Evolutionary conservation across 2,797 vertebrate genomes (phyloP).

Genomic region (Allobates femoralis): DNA sequence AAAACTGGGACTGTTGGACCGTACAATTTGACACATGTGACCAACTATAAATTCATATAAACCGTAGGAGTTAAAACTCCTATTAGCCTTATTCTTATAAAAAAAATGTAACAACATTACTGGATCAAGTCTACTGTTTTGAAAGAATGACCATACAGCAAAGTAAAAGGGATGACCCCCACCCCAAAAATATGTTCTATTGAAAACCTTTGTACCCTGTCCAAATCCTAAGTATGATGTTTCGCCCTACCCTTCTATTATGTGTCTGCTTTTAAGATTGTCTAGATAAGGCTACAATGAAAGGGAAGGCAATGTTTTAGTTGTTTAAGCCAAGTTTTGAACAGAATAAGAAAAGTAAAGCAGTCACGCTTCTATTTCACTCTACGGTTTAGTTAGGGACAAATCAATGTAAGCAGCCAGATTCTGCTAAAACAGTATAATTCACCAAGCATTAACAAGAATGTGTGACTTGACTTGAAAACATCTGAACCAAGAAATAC

Average conservation of each 20-base stretch:
- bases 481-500: neutral
- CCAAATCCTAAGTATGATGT: neutral
- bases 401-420: constrained; percentile 12
- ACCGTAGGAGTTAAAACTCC: too few species aligned
- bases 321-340: neutral
- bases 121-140: too few species aligned
- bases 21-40: too few species aligned
- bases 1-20: too few species aligned
- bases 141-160: neutral
- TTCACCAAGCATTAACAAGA: neutral
- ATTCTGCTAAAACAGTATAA: neutral
- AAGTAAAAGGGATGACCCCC: neutral
- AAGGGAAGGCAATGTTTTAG: neutral
- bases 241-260: neutral
- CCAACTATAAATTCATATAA: too few species aligned
- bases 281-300: neutral
- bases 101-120: too few species aligned
- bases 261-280: neutral
- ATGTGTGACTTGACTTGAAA: neutral
- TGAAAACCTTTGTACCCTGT: neutral
- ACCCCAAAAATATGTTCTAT: neutral
- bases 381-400: constrained; percentile 8
- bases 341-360: too few species aligned
- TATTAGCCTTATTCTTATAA: too few species aligned
- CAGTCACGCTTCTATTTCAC: neutral